phyloP scores from a whole-genome alignment of 2,113 vertebrate genomes.

The Blennius ocellaris region DNA sequence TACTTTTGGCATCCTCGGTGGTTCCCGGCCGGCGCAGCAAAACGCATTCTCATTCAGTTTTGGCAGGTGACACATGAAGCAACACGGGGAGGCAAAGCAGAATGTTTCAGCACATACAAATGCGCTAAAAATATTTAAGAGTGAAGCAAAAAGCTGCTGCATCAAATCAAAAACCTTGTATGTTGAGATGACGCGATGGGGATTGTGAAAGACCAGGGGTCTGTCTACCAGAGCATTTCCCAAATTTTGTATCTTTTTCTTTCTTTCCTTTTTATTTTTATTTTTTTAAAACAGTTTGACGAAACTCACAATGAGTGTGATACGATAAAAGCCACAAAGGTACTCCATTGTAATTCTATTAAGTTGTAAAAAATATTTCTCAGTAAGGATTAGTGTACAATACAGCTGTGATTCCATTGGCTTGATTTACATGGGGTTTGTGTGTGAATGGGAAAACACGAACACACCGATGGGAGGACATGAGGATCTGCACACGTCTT shows the following conservation, averaged over 20 bases:
- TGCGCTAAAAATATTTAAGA: constrained; percentile 55
- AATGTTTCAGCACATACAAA: constrained; percentile 29
- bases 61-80: constrained; percentile 58
- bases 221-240: constrained; percentile 39
- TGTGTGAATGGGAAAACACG: neutral
- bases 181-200: constrained; percentile 27
- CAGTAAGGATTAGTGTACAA: constrained; percentile 70
- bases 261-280: too few relatives aligned
- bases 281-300: constrained; percentile 39
- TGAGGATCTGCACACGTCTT: too few relatives aligned
- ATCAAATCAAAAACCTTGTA: constrained; percentile 24
- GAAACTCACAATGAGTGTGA: constrained; percentile 62
- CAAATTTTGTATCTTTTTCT: constrained; percentile 31
- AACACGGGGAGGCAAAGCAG: constrained; percentile 19
- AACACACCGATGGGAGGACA: too few relatives aligned
- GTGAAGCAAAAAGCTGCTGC: constrained; percentile 46
- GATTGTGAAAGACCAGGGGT: constrained; percentile 12
- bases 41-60: constrained; percentile 44
- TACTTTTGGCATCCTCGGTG: constrained; percentile 57
- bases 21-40: constrained; percentile 44
- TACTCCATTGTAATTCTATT: constrained; percentile 57
- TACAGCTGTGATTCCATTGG: constrained; percentile 61
- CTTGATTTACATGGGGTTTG: constrained; percentile 51
- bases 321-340: constrained; percentile 58
- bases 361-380: constrained; percentile 72